A percentile compares a stretch with the other conserved stretches of the same genome.
These are phyloP conservation scores for Coremacera marginata DNA, from an alignment of 2,888 invertebrate species.

Conservation along the genomic window DNA sequence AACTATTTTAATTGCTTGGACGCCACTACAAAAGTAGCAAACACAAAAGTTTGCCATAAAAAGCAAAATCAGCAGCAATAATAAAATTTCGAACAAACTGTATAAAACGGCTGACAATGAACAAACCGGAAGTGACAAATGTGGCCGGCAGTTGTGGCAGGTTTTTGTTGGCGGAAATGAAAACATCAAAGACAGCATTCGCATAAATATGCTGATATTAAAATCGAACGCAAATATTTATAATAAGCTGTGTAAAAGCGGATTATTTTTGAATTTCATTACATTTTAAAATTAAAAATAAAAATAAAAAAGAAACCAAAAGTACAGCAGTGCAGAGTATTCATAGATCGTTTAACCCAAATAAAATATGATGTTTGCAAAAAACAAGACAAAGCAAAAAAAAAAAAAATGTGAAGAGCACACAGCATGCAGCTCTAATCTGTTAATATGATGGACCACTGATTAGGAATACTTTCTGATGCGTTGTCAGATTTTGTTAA, in stretches of 20 bases:
- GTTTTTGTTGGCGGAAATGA: constrained; percentile 23
- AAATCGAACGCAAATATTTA: not conserved
- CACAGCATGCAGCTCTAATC: not conserved
- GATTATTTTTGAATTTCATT: constrained; percentile 23
- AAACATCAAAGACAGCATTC: not conserved
- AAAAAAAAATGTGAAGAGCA: not conserved
- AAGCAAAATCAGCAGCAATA: not conserved
- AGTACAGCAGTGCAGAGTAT: not conserved
- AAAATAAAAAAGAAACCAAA: not conserved
- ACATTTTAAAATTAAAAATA: not conserved
- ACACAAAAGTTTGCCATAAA: constrained; percentile 10
- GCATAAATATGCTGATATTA: not conserved
- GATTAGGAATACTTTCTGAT: not conserved
- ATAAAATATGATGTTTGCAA: not conserved
- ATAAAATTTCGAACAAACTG: not conserved
- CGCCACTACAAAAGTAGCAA: not conserved
- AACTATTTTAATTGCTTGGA: no score
- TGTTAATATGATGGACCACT: not conserved
- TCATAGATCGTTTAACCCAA: not conserved
- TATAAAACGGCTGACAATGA: not conserved
- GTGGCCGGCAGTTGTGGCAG: constrained; percentile 13
- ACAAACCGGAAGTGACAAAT: constrained; percentile 8
- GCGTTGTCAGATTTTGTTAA: not conserved
- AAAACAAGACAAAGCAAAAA: not conserved
- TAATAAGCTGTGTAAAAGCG: not conserved